Evolutionary conservation across 2,888 invertebrate species (phyloP), one percentile per base, ranked within the genome.

Genomic region (Halictus ligatus): DNA sequence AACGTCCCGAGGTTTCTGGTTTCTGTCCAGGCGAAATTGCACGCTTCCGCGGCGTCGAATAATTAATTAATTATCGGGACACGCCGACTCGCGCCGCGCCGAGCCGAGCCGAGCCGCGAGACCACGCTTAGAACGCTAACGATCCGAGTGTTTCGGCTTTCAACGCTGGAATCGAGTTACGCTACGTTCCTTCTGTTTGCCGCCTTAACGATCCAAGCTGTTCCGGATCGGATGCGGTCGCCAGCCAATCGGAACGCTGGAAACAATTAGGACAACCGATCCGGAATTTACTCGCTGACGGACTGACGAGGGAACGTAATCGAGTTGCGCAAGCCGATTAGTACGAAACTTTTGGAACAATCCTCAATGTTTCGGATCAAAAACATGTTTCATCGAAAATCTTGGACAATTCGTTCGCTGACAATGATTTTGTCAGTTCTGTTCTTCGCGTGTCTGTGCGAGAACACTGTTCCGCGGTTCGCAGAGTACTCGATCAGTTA

Each of bases 11-110:
- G 90, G 91, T 90, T 90, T 91, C 91, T 85, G 87, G 87, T 91
- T 89, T 85, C 88, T 78, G 78, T 86, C 86, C 89, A 78, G 86
- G 88, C 89, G 89, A 91, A 90, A 94, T 93, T 93, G 84, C 83
- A 80, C 81, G 73, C 43, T 85, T 75, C 77, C 73, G 82, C 84
- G 85, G 89, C 83, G 73, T 89, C 85, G 90, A 91, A 92, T 93
- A 91, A 93, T 93, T 92, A 89, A 92, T 93, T 92, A 92, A 93
- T 93, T 92, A 93, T 91, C 82, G 81, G 74, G 75, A 80, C 86
- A 69, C 21, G 40, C 13, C 43, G 85, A 76, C 80, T 83, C 76
- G 78, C 67, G 67, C 71, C 25, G 60, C 64, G 25, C 6, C 25
- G 25, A 5, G 60, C 13, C 35, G 35, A 25, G 60, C 25, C 12